Conservation (phyloP, 2,113 vertebrate genomes). For the Vidua macroura region DNA sequence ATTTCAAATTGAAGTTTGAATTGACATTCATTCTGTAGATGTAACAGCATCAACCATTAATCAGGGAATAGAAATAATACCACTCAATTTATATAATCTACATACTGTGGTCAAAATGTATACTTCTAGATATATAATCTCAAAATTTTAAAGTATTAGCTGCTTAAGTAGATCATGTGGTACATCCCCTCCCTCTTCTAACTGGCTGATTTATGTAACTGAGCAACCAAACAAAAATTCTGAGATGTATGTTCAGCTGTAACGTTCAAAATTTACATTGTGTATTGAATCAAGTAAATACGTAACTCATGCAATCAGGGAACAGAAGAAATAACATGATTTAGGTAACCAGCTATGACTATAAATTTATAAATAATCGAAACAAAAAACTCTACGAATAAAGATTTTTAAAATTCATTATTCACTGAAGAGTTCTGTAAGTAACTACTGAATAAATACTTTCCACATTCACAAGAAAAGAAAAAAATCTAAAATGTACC, state of each 20-base stretch:
- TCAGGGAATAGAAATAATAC: slow-evolving; percentile 42
- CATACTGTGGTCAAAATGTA: slow-evolving; percentile 15
- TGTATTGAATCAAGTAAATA: slow-evolving; percentile 42
- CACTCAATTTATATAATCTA: slow-evolving; percentile 26
- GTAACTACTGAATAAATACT: neutral
- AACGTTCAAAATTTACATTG: slow-evolving; percentile 18
- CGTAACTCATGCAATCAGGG: slow-evolving; percentile 21
- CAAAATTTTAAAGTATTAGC: slow-evolving; percentile 54
- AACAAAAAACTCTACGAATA: slow-evolving; percentile 14
- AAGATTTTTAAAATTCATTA: slow-evolving; percentile 35
- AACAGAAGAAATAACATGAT: slow-evolving; percentile 37
- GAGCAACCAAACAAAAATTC: slow-evolving; percentile 62
- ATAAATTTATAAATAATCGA: slow-evolving; percentile 46
- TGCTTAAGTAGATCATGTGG: slow-evolving; percentile 38
- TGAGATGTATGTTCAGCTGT: slow-evolving; percentile 35
- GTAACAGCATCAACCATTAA: slow-evolving; percentile 45
- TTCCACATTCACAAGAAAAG: neutral
- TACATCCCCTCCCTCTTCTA: neutral
- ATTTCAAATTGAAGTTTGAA: slow-evolving; percentile 56
- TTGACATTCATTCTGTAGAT: slow-evolving; percentile 40
- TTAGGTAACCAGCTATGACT: slow-evolving; percentile 45
- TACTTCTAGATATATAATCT: slow-evolving; percentile 37
- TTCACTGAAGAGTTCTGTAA: slow-evolving; percentile 27
- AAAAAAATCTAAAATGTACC: neutral
- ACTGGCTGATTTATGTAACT: slow-evolving; percentile 58